Conservation (phyloP, 2,797 vertebrate genomes). For the Danio tinwini region DNA sequence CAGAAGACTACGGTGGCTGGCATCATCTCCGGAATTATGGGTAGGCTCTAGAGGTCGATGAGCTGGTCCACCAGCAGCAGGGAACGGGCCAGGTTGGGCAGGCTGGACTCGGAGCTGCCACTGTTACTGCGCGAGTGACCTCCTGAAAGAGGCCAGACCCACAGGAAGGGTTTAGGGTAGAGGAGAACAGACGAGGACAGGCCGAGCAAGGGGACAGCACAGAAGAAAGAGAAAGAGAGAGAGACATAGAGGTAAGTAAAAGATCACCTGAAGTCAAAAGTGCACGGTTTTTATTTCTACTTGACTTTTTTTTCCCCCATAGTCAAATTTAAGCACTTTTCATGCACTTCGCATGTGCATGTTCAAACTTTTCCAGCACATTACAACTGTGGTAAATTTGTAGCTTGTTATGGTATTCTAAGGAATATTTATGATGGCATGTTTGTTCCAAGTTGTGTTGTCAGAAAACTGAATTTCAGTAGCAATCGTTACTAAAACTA, state of each 20-base stretch:
- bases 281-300: neutral
- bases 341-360: too few species aligned
- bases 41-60: constrained; percentile 90
- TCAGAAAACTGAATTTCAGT: too few species aligned
- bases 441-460: too few species aligned
- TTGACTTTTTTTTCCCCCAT: too few species aligned
- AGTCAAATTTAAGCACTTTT: too few species aligned
- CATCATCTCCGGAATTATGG: constrained; percentile 60
- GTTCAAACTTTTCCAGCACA: too few species aligned
- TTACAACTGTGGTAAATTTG: too few species aligned
- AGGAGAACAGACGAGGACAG: constrained; percentile 6
- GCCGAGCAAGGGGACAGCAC: constrained; percentile 13
- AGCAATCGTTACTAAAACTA: too few species aligned
- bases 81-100: constrained; percentile 98
- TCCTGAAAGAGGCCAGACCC: constrained; percentile 92
- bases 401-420: too few species aligned
- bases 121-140: constrained; percentile 99
- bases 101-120: constrained; percentile 97
- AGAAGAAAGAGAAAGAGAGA: constrained; percentile 27
- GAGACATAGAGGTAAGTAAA: constrained; percentile 10
- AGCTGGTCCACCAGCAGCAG: constrained; percentile 99
- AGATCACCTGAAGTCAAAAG: neutral
- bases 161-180: constrained; percentile 64
- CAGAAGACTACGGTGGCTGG: constrained; percentile 22
- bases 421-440: too few species aligned